Evolutionary conservation across 2,888 invertebrate genomes (phyloP).

Genomic region (Neoaliturus tenellus): DNA sequence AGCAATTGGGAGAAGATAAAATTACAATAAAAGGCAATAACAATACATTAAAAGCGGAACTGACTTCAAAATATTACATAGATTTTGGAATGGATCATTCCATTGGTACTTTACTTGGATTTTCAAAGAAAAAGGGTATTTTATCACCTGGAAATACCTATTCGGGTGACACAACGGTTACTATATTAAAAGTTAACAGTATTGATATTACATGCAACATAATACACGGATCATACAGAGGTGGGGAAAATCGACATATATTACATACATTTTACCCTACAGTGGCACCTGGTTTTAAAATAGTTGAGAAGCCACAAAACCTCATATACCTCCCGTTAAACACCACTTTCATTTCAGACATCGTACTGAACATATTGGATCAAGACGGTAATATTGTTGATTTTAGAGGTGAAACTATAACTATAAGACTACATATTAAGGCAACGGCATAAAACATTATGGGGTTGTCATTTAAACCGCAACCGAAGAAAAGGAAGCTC

Average conservation of each 20-base stretch:
- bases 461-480: not conserved
- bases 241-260: constrained; percentile 27
- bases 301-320: constrained; percentile 32
- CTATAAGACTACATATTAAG: constrained; percentile 12
- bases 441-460: not conserved
- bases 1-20: constrained; percentile 24
- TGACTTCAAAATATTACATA: not conserved
- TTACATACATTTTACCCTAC: constrained; percentile 17
- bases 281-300: constrained; percentile 44
- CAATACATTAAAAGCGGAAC: constrained; percentile 2
- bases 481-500: not conserved
- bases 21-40: constrained; percentile 36
- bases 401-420: constrained; percentile 29
- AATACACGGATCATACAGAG: constrained; percentile 16
- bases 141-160: not conserved
- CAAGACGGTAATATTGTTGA: constrained; percentile 27
- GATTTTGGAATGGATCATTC: constrained; percentile 6
- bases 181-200: constrained; percentile 18
- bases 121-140: not conserved
- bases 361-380: constrained; percentile 27
- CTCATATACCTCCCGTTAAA: constrained; percentile 29
- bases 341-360: constrained; percentile 22
- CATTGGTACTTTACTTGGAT: constrained; percentile 1
- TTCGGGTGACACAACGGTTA: not conserved
- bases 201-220: constrained; percentile 47